Evolutionary conservation across 2,113 vertebrate genomes (phyloP).

Genomic region (Oxyruncus cristatus): DNA sequence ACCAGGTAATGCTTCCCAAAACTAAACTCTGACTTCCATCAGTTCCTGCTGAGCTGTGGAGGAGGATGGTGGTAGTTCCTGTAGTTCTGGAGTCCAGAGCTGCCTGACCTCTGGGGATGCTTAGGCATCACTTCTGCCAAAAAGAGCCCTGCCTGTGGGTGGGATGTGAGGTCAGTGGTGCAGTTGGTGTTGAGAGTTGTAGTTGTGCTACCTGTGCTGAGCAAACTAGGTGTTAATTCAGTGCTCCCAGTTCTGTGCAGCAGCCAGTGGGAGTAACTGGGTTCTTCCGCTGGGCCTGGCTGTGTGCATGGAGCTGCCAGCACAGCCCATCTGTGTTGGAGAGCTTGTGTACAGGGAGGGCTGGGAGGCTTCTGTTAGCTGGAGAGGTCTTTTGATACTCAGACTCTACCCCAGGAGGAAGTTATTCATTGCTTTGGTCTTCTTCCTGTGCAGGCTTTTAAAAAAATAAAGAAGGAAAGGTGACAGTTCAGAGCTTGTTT

Average conservation of each 20-base stretch:
- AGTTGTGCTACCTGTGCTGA: background rate
- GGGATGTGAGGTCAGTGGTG: accelerated
- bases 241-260: background rate
- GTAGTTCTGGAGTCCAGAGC: background rate
- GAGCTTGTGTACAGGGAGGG: background rate
- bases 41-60: background rate
- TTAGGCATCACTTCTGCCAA: background rate
- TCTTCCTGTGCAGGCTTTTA: background rate
- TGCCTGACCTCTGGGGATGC: background rate
- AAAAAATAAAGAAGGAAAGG: background rate
- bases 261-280: background rate
- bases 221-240: background rate
- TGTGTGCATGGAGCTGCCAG: background rate
- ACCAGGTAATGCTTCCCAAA: background rate
- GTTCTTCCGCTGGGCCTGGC: background rate
- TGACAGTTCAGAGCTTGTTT: background rate
- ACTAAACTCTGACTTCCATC: accelerated
- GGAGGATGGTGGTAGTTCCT: background rate
- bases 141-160: accelerated
- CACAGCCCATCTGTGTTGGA: background rate
- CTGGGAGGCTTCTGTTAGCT: background rate
- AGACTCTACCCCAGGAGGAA: background rate
- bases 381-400: background rate
- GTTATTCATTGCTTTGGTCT: background rate
- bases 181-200: accelerated